Conservation (phyloP, 2,888 invertebrate genomes). For the Lasioglossum marginatum region DNA sequence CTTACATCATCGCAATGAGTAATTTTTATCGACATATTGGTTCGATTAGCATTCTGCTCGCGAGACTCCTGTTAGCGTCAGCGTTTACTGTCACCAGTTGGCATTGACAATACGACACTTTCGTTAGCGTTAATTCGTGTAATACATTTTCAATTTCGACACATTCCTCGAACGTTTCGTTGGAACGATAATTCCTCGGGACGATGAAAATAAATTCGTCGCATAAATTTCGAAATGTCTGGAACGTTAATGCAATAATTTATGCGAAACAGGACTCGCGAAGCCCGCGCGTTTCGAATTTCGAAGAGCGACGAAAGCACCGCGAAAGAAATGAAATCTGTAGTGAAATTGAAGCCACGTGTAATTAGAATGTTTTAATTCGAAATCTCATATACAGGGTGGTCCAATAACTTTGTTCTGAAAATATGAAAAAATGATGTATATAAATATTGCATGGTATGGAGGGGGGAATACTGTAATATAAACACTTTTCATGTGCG, state of each 20-base stretch:
- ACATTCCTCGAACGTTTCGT: neutral
- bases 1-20: constrained; percentile 59
- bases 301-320: neutral
- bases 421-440: no score
- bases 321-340: neutral
- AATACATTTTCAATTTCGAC: neutral
- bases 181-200: neutral
- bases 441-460: no score
- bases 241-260: neutral
- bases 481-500: no score
- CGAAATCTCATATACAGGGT: neutral
- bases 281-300: neutral
- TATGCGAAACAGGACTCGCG: neutral
- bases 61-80: constrained; percentile 23
- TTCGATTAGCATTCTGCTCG: constrained; percentile 46
- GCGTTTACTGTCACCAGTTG: constrained; percentile 25
- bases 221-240: neutral
- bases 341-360: neutral
- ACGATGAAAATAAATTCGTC: neutral
- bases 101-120: constrained; percentile 32
- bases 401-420: no score
- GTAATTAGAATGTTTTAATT: neutral
- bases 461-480: no score
- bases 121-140: constrained; percentile 29
- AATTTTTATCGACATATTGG: constrained; percentile 54